A percentile compares a stretch with the other conserved stretches of the same genome.
Evolutionary conservation across 2,888 invertebrate genomes (phyloP).

Genomic region (Dolomedes plantarius): DNA sequence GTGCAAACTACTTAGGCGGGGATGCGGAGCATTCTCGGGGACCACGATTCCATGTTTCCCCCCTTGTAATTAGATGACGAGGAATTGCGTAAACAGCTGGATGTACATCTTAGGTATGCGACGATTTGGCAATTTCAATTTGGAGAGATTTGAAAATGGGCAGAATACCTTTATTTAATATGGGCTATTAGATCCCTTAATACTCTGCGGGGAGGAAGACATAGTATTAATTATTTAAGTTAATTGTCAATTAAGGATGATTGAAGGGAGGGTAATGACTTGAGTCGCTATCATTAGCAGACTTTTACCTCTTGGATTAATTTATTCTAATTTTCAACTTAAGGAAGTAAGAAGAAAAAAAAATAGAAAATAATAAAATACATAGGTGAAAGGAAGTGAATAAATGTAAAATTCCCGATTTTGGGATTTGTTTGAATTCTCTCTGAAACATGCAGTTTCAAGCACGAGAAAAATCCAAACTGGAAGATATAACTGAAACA

Average conservation of each 20-base stretch:
- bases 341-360: too few relatives aligned
- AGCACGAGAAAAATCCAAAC: too few relatives aligned
- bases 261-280: background rate
- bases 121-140: slow-evolving; percentile 28
- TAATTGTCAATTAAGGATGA: slow-evolving; percentile 24
- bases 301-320: background rate
- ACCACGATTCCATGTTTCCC: background rate
- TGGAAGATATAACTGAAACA: too few relatives aligned
- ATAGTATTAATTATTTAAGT: slow-evolving; percentile 24
- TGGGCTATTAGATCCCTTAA: slow-evolving; percentile 1
- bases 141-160: slow-evolving; percentile 4
- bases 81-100: slow-evolving; percentile 41
- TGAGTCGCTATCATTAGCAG: background rate
- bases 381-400: too few relatives aligned
- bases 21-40: background rate
- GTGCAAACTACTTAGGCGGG: background rate
- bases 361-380: too few relatives aligned
- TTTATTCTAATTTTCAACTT: background rate
- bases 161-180: background rate
- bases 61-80: slow-evolving; percentile 37
- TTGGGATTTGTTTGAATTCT: too few relatives aligned
- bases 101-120: slow-evolving; percentile 22
- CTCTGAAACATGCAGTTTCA: too few relatives aligned
- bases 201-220: background rate
- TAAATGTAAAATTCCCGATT: too few relatives aligned